These are phyloP conservation scores for Bolinopsis microptera DNA, from an alignment of 37 sponge, comb jelly and placozoan genomes.

Conservation along the genomic window DNA sequence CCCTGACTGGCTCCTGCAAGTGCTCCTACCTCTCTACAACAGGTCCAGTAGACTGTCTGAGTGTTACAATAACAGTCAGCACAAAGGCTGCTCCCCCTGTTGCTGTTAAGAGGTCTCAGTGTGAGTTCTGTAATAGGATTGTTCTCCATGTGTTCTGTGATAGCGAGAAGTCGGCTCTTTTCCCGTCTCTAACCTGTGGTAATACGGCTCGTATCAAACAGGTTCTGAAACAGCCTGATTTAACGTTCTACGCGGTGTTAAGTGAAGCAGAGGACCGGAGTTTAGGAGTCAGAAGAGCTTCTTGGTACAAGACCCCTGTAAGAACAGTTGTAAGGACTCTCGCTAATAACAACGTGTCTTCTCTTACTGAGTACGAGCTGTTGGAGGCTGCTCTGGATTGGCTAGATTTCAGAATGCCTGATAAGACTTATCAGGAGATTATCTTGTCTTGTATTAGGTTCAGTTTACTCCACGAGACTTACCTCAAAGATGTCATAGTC, in stretches of 20 bases:
- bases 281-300: not conserved
- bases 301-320: conserved; percentile 6
- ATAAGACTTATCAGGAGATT: not conserved
- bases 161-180: not conserved
- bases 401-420: conserved; percentile 5
- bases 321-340: conserved; percentile 3
- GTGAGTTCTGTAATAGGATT: not conserved
- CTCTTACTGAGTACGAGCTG: conserved; percentile 8
- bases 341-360: not conserved
- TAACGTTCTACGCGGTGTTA: not conserved
- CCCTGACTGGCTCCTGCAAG: not conserved
- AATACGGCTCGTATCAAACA: not conserved
- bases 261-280: conserved; percentile 7
- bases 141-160: not conserved
- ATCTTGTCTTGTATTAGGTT: not conserved
- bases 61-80: not conserved
- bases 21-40: not conserved
- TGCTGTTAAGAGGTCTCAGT: not conserved
- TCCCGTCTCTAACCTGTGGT: not conserved
- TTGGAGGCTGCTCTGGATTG: conserved; percentile 32
- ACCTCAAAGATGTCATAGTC: not conserved
- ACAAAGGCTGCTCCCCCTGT: not conserved
- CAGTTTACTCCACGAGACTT: not conserved
- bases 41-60: not conserved
- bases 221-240: not conserved